Percentiles rank a stretch among this genome's conserved stretches.
These are phyloP conservation scores for Epizoanthus scotinus DNA, from an alignment of 92 coral and sea anemone genomes.

Conservation along the genomic window DNA sequence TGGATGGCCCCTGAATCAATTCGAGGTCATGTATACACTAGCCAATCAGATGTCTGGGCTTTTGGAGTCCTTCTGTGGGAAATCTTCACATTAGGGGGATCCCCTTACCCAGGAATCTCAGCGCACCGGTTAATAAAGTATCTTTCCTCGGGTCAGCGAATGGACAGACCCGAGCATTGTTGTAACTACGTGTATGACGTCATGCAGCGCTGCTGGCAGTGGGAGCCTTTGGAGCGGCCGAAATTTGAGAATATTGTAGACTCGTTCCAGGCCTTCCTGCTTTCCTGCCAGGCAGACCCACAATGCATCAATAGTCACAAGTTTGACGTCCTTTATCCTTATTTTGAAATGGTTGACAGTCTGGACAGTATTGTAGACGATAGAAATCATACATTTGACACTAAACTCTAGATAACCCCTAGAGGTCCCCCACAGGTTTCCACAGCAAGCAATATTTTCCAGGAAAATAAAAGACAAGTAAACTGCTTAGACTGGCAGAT, in stretches of 20 bases:
- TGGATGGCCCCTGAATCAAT: conserved; percentile 27
- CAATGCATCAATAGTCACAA: neutral
- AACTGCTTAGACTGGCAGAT: too few species aligned
- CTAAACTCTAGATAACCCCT: neutral
- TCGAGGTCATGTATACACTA: neutral
- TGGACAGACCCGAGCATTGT: conserved; percentile 7
- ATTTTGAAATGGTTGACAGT: neutral
- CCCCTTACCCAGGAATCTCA: conserved; percentile 11
- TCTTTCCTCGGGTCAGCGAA: conserved; percentile 22
- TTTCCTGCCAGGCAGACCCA: neutral
- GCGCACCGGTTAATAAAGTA: conserved; percentile 17
- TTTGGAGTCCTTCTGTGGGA: conserved; percentile 23
- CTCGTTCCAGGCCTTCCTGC: neutral
- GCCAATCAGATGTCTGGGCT: conserved; percentile 29
- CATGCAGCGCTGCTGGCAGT: conserved; percentile 28
- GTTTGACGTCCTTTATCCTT: conserved; percentile 12
- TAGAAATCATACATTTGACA: conserved; percentile 2
- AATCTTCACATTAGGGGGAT: conserved; percentile 18
- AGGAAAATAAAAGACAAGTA: too few species aligned
- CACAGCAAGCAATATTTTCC: too few species aligned
- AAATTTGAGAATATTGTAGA: conserved; percentile 19
- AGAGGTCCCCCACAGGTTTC: too few species aligned
- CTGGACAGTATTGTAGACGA: neutral
- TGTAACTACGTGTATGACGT: conserved; percentile 7
- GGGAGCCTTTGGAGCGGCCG: conserved; percentile 4